Evolutionary conservation across 1,140 invertebrate genomes (phyloP).

Genomic region (Mactra quadrangularis): DNA sequence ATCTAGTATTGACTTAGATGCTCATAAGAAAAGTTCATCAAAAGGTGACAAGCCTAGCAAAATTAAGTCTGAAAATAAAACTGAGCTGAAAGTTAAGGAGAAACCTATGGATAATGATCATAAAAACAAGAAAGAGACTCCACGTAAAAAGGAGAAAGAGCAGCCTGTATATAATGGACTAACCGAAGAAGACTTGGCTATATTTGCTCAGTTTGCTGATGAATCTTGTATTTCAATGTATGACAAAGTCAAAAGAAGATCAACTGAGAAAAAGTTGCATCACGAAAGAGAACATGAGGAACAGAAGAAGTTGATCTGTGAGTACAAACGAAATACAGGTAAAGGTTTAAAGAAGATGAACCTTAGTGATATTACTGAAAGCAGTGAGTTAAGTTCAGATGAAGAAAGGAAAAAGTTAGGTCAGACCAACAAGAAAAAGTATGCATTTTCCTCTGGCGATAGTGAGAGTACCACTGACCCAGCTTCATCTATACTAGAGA

Average conservation of each 20-base stretch:
- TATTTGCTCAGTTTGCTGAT: slow-evolving; percentile 59
- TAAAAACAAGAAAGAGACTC: slow-evolving; percentile 60
- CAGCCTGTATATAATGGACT: slow-evolving; percentile 44
- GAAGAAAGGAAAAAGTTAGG: slow-evolving; percentile 66
- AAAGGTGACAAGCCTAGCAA: slow-evolving; percentile 52
- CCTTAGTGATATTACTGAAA: slow-evolving; percentile 69
- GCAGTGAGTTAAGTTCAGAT: slow-evolving; percentile 68
- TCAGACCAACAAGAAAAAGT: slow-evolving; percentile 73
- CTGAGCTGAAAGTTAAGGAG: slow-evolving; percentile 62
- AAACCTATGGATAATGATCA: slow-evolving; percentile 51
- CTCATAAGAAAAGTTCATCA: slow-evolving; percentile 43
- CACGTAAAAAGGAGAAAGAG: slow-evolving; percentile 68
- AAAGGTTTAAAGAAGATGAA: slow-evolving; percentile 83
- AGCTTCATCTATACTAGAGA: slow-evolving; percentile 22
- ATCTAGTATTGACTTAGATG: slow-evolving; percentile 20
- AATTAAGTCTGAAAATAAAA: slow-evolving; percentile 54
- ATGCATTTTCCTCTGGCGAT: slow-evolving; percentile 59
- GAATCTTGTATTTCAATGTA: slow-evolving; percentile 96
- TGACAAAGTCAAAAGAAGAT: slow-evolving; percentile 98
- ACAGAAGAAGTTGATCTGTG: slow-evolving; percentile 92
- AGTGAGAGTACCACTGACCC: slow-evolving; percentile 65
- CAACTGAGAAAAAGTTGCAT: slow-evolving; percentile 88
- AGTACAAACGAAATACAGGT: slow-evolving; percentile 88
- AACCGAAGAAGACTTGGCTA: slow-evolving; percentile 55
- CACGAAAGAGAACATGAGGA: slow-evolving; percentile 89